Conservation (phyloP, 2,113 vertebrate genomes). For the Calonectris borealis region DNA sequence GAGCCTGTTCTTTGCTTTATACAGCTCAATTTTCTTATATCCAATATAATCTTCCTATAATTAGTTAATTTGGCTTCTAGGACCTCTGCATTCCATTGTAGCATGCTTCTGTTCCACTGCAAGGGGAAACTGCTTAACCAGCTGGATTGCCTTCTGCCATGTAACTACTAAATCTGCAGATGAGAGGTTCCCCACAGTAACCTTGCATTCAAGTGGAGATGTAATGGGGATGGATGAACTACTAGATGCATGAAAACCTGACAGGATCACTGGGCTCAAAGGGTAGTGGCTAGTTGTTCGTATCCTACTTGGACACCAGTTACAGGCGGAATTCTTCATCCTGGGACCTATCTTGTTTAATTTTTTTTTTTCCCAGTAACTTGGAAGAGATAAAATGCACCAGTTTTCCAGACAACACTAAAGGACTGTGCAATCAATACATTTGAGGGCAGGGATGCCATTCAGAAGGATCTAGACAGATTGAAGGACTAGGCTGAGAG, state of each 20-base stretch:
- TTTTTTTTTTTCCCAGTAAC: not conserved
- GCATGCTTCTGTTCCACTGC: not conserved
- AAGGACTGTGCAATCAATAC: not conserved
- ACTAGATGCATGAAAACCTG: not conserved
- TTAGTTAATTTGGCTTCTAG: not conserved
- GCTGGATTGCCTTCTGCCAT: not conserved
- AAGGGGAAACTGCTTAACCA: not conserved
- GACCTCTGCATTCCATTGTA: not conserved
- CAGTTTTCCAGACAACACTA: not conserved
- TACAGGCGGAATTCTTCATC: not conserved
- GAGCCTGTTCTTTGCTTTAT: not conserved
- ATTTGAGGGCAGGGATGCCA: not conserved
- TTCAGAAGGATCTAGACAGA: not conserved
- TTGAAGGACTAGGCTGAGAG: not conserved
- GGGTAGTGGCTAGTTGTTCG: not conserved
- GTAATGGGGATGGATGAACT: not conserved
- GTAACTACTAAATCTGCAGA: not conserved
- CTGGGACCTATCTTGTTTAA: not conserved
- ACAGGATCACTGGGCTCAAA: not conserved
- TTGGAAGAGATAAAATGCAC: not conserved
- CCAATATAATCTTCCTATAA: not conserved
- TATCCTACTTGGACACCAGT: not conserved
- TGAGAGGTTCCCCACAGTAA: not conserved
- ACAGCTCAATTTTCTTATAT: not conserved
- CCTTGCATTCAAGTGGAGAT: not conserved